Conservation (phyloP, 2,113 vertebrate species). For the Vidua chalybeata region DNA sequence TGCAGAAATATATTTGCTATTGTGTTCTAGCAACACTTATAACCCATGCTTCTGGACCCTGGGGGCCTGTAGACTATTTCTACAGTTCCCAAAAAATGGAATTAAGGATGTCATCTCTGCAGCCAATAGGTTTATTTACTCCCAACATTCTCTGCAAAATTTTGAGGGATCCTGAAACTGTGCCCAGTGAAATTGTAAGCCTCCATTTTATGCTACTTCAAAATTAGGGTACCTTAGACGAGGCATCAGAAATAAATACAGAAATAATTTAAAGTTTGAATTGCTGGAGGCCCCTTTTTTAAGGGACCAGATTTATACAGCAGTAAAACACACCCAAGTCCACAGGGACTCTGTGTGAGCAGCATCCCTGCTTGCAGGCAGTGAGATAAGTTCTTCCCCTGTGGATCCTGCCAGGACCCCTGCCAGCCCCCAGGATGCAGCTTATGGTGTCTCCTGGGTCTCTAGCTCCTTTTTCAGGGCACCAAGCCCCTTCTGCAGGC, state of each 20-base stretch:
- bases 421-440: not conserved
- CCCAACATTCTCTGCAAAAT: not conserved
- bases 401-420: accelerated
- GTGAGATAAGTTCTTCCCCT: accelerated
- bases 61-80: not conserved
- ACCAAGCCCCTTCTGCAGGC: accelerated
- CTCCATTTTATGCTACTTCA: not conserved
- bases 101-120: not conserved
- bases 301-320: not conserved
- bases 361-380: not conserved
- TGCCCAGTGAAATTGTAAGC: not conserved
- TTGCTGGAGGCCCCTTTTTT: not conserved
- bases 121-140: not conserved
- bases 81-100: not conserved
- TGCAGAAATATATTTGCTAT: not conserved
- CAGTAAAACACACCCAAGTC: accelerated
- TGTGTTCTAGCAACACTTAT: not conserved
- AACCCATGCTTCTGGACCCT: not conserved
- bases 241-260: not conserved
- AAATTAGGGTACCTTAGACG: not conserved
- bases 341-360: accelerated
- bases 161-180: not conserved
- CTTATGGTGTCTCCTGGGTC: accelerated
- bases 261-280: not conserved
- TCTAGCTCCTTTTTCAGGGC: not conserved